These are phyloP conservation scores for Molossus molossus DNA, from an alignment of 2,797 vertebrate genomes.

Conservation along the genomic window DNA sequence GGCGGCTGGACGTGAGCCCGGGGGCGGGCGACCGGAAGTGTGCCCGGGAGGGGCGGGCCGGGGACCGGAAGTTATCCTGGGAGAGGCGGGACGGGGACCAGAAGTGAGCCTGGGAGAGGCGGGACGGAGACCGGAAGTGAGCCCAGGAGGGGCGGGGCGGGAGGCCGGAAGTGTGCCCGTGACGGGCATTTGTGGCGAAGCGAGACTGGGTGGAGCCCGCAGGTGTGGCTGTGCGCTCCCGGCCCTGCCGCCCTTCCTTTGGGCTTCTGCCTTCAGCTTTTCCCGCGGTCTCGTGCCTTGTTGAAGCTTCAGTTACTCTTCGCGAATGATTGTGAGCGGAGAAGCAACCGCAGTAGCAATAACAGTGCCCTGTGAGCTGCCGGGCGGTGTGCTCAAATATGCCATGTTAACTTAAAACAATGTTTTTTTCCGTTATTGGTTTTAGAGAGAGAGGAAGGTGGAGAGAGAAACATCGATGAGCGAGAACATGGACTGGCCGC, in stretches of 20 bases:
- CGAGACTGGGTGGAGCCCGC: rapidly evolving
- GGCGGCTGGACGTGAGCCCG: not conserved
- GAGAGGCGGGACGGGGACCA: rapidly evolving
- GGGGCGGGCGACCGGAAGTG: rapidly evolving
- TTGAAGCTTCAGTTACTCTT: slow-evolving; percentile 11
- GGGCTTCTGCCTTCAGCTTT: not conserved
- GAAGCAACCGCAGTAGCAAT: not conserved
- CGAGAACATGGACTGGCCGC: too few species aligned
- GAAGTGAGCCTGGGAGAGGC: rapidly evolving
- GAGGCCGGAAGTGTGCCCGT: not conserved
- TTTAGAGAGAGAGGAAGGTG: too few species aligned
- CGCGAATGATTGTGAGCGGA: not conserved
- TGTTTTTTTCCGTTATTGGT: too few species aligned
- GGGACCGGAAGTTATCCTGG: too few species aligned
- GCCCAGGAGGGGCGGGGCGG: rapidly evolving
- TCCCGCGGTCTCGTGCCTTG: not conserved
- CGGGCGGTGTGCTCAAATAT: not conserved
- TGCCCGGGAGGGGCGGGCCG: rapidly evolving
- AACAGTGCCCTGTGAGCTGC: slow-evolving; percentile 2
- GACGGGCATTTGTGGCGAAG: rapidly evolving
- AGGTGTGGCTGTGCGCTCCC: not conserved
- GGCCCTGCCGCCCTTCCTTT: not conserved
- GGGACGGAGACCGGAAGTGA: rapidly evolving
- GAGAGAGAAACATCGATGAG: too few species aligned
- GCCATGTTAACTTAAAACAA: not conserved